These are phyloP conservation scores for Maniola hyperantus DNA, from an alignment of 2,888 invertebrate genomes.

Conservation along the genomic window DNA sequence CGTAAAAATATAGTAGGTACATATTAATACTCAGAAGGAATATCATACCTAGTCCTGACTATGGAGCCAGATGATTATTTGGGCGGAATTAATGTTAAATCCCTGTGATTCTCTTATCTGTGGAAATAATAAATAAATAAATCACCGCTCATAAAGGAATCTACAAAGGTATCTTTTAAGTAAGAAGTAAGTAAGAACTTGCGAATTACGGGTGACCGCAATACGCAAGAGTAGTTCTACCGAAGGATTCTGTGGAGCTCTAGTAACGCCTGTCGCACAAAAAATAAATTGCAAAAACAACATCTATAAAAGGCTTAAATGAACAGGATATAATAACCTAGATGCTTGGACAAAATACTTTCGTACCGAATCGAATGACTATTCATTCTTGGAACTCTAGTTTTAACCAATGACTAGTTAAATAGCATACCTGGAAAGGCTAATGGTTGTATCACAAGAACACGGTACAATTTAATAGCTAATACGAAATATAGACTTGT, in stretches of 20 bases:
- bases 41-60: too few relatives aligned
- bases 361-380: conserved; percentile 29
- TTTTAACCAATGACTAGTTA: conserved; percentile 28
- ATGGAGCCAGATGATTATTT: too few relatives aligned
- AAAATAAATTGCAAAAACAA: conserved; percentile 27
- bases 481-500: conserved; percentile 20
- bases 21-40: too few relatives aligned
- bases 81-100: too few relatives aligned
- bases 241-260: background rate
- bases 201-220: conserved; percentile 6
- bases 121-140: too few relatives aligned
- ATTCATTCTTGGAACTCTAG: conserved; percentile 33
- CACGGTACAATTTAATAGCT: conserved; percentile 10
- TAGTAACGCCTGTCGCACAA: conserved; percentile 10
- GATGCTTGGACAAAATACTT: conserved; percentile 34
- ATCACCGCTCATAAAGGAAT: too few relatives aligned
- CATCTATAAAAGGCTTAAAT: conserved; percentile 32
- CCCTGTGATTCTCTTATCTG: too few relatives aligned
- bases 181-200: conserved; percentile 4
- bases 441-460: conserved; percentile 20
- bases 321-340: conserved; percentile 40
- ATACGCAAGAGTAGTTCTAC: conserved; percentile 16
- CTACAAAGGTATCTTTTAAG: too few relatives aligned
- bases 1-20: too few relatives aligned
- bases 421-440: conserved; percentile 18